Percentiles rank a stretch among this genome's conserved stretches.
These are phyloP conservation scores for Mycteria americana DNA, from an alignment of 2,797 vertebrate species.

Conservation along the genomic window DNA sequence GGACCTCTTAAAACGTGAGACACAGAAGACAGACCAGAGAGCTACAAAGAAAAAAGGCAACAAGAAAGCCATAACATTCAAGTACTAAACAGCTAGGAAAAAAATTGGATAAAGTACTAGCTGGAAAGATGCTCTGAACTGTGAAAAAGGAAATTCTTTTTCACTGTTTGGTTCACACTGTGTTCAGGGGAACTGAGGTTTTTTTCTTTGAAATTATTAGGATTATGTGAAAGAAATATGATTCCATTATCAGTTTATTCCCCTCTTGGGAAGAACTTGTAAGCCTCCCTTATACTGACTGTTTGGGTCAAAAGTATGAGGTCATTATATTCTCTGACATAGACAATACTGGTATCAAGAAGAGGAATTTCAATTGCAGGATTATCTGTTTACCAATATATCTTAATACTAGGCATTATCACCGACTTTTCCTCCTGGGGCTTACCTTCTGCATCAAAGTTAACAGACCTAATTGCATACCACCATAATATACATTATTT, in stretches of 20 bases:
- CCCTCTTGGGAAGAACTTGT: neutral
- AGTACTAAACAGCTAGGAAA: neutral
- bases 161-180: neutral
- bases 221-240: neutral
- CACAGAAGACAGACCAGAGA: neutral
- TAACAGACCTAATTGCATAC: neutral
- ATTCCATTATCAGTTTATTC: slow-evolving; percentile 12
- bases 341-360: slow-evolving; percentile 2
- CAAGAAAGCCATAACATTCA: neutral
- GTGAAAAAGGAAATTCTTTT: slow-evolving; percentile 21
- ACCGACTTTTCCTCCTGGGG: neutral
- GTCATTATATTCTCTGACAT: neutral
- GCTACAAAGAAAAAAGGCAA: neutral
- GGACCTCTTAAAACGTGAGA: neutral
- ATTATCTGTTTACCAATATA: slow-evolving; percentile 1
- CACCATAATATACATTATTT: neutral
- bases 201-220: slow-evolving; percentile 9
- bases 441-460: neutral
- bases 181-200: neutral
- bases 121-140: neutral
- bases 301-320: slow-evolving; percentile 10
- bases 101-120: neutral
- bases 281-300: neutral
- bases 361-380: slow-evolving; percentile 16
- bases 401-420: neutral